Base-by-base conservation (phyloP, 2,888 invertebrate species). In the Tortrix viridana region DNA sequence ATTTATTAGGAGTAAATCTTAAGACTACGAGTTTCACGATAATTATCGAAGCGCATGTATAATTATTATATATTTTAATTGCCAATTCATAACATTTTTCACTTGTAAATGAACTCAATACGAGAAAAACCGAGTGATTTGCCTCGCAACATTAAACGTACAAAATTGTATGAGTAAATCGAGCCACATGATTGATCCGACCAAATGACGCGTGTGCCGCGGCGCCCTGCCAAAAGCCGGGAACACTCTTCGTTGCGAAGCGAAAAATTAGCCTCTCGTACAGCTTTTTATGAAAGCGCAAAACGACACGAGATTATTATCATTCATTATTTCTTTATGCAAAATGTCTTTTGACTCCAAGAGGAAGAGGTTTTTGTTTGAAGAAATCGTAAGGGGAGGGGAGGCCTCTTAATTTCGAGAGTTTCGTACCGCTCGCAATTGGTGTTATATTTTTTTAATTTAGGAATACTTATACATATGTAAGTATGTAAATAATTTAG, bases 181-280 rank as follows among this genome's bases (percentile, higher is more conserved):
- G 71, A 63, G 59, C 68, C 71, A 71, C 75, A 74, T 79, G 80
- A 83, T 82, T 81, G 83, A 82, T 83, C 74, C 73, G 60, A 72
- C 72, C 75, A 76, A 82, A 82, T 78, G 79, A 71, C 72, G 75
- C 80, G 76, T 76, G 60, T 38, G 44, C 41, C 32, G 20, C 62
- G 65, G 68, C 67, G 55, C 71, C 69, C 68, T 65, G 66, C 59
- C 65, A 55, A 65, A 67, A 69, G 60, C 64, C 64, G 66, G 53
- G 54, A 54, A 48, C 43, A 44, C 58, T 56, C 58, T 59, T 65
- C 57, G 65, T 60, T 65, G 23, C 57, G 41, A 49, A 62, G 56
- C 48, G 37, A 49, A 57, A 60, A 65, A 61, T 49, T 38, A 20
- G 41, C 19, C 46, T 46, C 44, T 38, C 20, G 16, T 61, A 22